Percentiles rank a stretch among this genome's conserved stretches.
Conservation (phyloP, 2,797 vertebrate species). For the Myotis pilosus region DNA sequence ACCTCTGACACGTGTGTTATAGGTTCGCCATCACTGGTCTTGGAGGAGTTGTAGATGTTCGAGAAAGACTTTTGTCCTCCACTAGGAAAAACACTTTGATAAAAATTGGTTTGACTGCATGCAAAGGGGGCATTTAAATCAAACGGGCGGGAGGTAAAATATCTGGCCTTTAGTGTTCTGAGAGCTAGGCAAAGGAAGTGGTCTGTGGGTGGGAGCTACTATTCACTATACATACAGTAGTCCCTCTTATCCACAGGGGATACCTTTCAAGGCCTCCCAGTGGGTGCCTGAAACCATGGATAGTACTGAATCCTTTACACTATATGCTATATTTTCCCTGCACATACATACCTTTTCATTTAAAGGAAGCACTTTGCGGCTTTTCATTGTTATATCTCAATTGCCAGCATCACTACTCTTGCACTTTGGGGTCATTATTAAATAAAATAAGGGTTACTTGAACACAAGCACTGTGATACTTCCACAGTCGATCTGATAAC, state of each 20-base stretch:
- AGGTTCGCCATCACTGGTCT: no score
- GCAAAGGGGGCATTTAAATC: slow-evolving; percentile 1
- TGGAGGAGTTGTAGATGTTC: neutral
- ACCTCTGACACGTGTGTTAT: no score
- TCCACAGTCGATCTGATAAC: neutral
- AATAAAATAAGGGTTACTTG: neutral
- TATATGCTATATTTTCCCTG: neutral
- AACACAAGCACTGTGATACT: neutral
- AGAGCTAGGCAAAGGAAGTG: neutral
- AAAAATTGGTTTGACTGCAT: slow-evolving; percentile 21
- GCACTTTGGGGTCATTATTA: neutral
- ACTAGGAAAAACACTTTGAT: neutral
- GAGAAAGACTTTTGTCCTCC: slow-evolving; percentile 15
- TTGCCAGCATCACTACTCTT: neutral
- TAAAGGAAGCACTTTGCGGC: neutral
- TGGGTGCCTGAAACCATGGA: neutral
- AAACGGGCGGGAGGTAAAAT: neutral
- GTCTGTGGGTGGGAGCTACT: neutral
- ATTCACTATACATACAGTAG: neutral
- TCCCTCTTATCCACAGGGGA: neutral
- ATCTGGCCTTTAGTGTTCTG: neutral
- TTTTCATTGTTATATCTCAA: neutral
- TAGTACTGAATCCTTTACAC: neutral
- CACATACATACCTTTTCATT: neutral
- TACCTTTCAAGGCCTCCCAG: neutral